Conservation (phyloP, 2,888 invertebrate genomes). For the Trachelus iudaicus region DNA sequence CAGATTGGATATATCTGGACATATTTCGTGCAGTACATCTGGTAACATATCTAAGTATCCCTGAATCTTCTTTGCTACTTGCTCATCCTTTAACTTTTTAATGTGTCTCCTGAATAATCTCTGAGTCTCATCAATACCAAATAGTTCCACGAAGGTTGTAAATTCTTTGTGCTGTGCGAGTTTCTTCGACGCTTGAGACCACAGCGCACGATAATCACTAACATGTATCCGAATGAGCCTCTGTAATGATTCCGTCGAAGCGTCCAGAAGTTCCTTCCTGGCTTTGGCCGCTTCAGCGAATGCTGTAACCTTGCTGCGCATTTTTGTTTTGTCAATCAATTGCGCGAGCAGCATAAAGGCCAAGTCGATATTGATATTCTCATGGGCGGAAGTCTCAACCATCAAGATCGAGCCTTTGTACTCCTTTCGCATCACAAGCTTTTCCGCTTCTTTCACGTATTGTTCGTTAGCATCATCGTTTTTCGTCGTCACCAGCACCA, state of each 20-base stretch:
- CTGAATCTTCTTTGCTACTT: constrained; percentile 79
- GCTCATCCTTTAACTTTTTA: constrained; percentile 84
- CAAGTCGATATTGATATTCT: constrained; percentile 95
- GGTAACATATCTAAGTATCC: constrained; percentile 83
- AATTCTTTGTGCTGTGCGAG: constrained; percentile 90
- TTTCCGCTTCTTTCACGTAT: constrained; percentile 89
- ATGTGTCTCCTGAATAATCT: constrained; percentile 82
- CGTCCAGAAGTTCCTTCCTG: constrained; percentile 88
- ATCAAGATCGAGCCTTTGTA: constrained; percentile 89
- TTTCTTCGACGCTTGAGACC: constrained; percentile 89
- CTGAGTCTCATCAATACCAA: constrained; percentile 87
- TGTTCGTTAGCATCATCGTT: constrained; percentile 92
- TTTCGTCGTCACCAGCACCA: constrained; percentile 94
- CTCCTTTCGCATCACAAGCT: constrained; percentile 88
- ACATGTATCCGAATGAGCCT: constrained; percentile 87
- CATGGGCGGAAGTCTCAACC: constrained; percentile 95
- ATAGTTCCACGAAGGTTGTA: constrained; percentile 87
- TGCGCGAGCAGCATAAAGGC: constrained; percentile 92
- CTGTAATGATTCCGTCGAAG: constrained; percentile 90
- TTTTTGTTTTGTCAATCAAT: constrained; percentile 90
- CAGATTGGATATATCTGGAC: constrained; percentile 75
- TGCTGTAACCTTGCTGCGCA: constrained; percentile 77
- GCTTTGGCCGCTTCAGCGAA: constrained; percentile 87
- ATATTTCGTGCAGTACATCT: constrained; percentile 79
- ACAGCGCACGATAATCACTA: constrained; percentile 84